Conservation (phyloP, 1,140 invertebrate genomes). For the Trachymyrmex septentrionalis region DNA sequence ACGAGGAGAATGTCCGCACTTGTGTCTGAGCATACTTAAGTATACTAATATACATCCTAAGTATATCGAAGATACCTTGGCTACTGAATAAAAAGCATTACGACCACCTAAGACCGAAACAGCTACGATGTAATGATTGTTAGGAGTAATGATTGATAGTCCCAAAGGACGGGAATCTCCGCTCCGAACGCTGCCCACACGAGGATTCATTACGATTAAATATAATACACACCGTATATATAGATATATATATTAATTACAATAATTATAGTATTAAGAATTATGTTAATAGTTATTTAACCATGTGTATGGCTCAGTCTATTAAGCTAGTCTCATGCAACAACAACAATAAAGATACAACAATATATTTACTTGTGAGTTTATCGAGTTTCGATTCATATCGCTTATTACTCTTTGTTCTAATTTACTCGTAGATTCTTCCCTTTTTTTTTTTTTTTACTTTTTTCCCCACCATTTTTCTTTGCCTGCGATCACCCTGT, state of each 20-base stretch:
- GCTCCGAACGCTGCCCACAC: constrained; percentile 80
- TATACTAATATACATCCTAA: constrained; percentile 18
- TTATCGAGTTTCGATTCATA: constrained; percentile 64
- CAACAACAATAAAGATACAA: constrained; percentile 85
- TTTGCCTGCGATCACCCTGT: constrained; percentile 67
- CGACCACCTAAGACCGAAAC: background rate
- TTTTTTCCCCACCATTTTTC: constrained; percentile 56
- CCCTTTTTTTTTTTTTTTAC: constrained; percentile 48
- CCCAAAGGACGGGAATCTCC: constrained; percentile 78
- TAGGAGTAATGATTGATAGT: background rate
- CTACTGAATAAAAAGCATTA: constrained; percentile 14
- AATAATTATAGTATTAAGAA: constrained; percentile 83
- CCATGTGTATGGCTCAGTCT: constrained; percentile 84
- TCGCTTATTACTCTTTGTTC: constrained; percentile 65
- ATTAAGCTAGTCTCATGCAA: constrained; percentile 85
- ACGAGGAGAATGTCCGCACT: background rate
- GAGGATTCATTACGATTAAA: constrained; percentile 82
- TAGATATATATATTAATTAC: constrained; percentile 79
- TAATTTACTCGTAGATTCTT: constrained; percentile 55
- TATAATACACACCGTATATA: constrained; percentile 82
- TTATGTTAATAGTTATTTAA: constrained; percentile 84
- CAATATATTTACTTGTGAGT: constrained; percentile 83
- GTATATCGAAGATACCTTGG: constrained; percentile 11
- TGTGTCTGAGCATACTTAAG: constrained; percentile 18
- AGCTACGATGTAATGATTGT: background rate